A percentile compares a stretch with the other conserved stretches of the same genome.
Conservation (phyloP, 1,140 invertebrate genomes). For the Berghia stephanieae region DNA sequence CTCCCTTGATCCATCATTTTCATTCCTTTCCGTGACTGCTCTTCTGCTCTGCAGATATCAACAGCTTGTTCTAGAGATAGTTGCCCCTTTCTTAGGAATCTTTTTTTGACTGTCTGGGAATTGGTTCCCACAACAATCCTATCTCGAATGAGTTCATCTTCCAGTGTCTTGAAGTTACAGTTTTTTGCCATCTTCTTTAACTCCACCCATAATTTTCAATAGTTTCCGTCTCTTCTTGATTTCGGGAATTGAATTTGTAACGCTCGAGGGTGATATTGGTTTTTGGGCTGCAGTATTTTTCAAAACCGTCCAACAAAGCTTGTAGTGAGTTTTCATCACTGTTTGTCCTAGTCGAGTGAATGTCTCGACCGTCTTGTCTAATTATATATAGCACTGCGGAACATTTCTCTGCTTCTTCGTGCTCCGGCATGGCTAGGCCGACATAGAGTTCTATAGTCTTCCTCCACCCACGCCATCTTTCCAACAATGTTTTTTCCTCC, state of each 20-base stretch:
- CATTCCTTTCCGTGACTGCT: background rate
- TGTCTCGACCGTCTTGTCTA: background rate
- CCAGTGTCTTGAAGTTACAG: slow-evolving; percentile 34
- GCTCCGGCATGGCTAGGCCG: background rate
- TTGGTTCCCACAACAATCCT: slow-evolving; percentile 36
- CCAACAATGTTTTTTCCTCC: too few species aligned
- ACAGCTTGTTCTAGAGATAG: background rate
- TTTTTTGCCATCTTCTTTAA: slow-evolving; percentile 32
- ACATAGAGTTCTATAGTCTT: background rate
- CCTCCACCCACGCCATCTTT: background rate
- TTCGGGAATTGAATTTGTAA: slow-evolving; percentile 35
- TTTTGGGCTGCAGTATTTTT: slow-evolving; percentile 34
- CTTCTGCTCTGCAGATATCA: background rate
- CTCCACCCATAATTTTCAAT: slow-evolving; percentile 34
- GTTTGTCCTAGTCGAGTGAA: slow-evolving; percentile 1
- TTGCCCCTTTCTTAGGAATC: background rate
- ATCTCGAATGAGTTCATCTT: slow-evolving; percentile 37
- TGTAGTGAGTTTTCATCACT: slow-evolving; percentile 29
- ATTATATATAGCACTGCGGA: background rate
- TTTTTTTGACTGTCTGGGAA: background rate
- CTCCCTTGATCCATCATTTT: background rate
- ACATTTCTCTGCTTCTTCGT: background rate
- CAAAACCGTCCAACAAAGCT: slow-evolving; percentile 28
- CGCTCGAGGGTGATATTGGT: slow-evolving; percentile 37
- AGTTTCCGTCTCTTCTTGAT: slow-evolving; percentile 31